Percentiles rank a stretch among this genome's conserved stretches.
Evolutionary conservation across 1,140 invertebrate species (phyloP).

Genomic region (Camponotus pennsylvanicus): DNA sequence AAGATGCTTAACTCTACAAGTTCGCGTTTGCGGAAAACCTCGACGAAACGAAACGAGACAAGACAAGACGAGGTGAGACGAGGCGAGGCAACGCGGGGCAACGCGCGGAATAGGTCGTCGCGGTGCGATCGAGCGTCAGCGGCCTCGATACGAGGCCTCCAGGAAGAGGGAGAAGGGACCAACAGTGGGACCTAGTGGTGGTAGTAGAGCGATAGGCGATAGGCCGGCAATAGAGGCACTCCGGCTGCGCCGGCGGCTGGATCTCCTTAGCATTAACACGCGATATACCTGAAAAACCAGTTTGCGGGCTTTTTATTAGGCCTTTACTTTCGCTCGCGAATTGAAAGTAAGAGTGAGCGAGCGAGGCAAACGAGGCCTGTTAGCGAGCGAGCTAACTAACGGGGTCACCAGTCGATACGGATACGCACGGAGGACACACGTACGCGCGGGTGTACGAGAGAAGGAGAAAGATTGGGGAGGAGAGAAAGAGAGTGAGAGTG

Average conservation of each 20-base stretch:
- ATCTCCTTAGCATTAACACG: slow-evolving; percentile 80
- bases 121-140: neutral
- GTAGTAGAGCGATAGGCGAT: slow-evolving; percentile 61
- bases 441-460: neutral
- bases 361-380: slow-evolving; percentile 68
- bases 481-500: neutral
- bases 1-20: neutral
- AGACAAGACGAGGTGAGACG: too few species aligned
- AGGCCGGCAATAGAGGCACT: slow-evolving; percentile 38
- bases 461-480: neutral
- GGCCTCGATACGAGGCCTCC: slow-evolving; percentile 8
- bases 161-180: slow-evolving; percentile 31
- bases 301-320: slow-evolving; percentile 81
- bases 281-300: slow-evolving; percentile 84
- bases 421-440: slow-evolving; percentile 62
- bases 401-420: slow-evolving; percentile 81
- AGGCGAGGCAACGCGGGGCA: neutral
- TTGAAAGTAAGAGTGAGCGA: slow-evolving; percentile 83
- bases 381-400: slow-evolving; percentile 76
- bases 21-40: slow-evolving; percentile 34
- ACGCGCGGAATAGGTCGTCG: slow-evolving; percentile 25
- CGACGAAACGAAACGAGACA: too few species aligned
- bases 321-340: slow-evolving; percentile 83
- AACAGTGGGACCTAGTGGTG: slow-evolving; percentile 30
- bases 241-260: slow-evolving; percentile 64